Conservation (phyloP, 2,113 vertebrate genomes). For the Prietella phreatophila region DNA sequence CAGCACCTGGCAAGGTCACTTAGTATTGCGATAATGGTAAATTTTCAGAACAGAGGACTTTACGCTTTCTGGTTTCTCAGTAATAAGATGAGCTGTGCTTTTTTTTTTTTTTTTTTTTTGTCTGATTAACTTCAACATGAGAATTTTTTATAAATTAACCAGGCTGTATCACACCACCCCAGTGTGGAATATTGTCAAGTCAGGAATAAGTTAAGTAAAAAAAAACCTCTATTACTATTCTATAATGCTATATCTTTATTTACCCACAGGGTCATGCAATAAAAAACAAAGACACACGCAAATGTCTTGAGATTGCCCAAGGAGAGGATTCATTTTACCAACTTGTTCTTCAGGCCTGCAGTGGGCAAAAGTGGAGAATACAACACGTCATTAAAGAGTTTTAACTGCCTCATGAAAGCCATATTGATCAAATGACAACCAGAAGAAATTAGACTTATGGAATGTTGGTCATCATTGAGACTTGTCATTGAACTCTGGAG, state of each 20-base stretch:
- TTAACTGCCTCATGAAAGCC: constrained; percentile 22
- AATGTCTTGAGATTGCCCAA: constrained; percentile 65
- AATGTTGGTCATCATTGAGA: not conserved
- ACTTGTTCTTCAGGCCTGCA: constrained; percentile 65
- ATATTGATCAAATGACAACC: not conserved
- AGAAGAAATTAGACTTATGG: too few species aligned
- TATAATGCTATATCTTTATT: not conserved
- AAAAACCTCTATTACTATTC: too few species aligned
- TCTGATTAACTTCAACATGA: not conserved
- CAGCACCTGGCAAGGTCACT: not conserved
- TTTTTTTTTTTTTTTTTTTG: not conserved
- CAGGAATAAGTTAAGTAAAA: not conserved
- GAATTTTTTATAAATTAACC: not conserved
- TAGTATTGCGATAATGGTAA: not conserved
- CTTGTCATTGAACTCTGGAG: too few species aligned
- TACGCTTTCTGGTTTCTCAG: too few species aligned
- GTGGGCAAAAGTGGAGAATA: constrained; percentile 64
- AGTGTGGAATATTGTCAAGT: not conserved
- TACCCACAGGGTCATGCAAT: constrained; percentile 58
- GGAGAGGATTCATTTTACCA: constrained; percentile 24
- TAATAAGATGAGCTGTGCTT: not conserved
- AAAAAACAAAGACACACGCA: constrained; percentile 66
- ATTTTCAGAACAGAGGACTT: not conserved
- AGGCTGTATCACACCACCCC: too few species aligned
- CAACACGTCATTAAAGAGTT: constrained; percentile 50